These are phyloP conservation scores for Felis catus DNA, from an alignment of 2,113 vertebrate species.

Conservation along the genomic window F.catus_Fca126_mat1.0 CM031417.1:68537001-68537500, in stretches of 20 bases:
- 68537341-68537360: neutral
- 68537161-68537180: neutral
- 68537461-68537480: neutral
- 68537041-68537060: neutral
- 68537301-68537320: neutral
- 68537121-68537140: neutral
- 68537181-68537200: neutral
- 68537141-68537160: neutral
- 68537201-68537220: neutral
- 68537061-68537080: neutral
- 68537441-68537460: neutral
- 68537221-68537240: neutral
- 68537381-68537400: neutral
- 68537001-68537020: neutral
- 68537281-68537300: neutral
- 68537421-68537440: neutral
- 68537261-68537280: neutral
- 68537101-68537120: neutral
- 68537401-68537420: neutral
- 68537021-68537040: neutral
- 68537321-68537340: neutral
- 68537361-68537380: neutral
- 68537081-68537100: too few relatives aligned
- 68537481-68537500: neutral
- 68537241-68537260: neutral